Percentiles rank a stretch among this genome's conserved stretches.
These are phyloP conservation scores for Melanostoma scalare DNA, from an alignment of 2,888 invertebrate genomes.

Conservation along the genomic window DNA sequence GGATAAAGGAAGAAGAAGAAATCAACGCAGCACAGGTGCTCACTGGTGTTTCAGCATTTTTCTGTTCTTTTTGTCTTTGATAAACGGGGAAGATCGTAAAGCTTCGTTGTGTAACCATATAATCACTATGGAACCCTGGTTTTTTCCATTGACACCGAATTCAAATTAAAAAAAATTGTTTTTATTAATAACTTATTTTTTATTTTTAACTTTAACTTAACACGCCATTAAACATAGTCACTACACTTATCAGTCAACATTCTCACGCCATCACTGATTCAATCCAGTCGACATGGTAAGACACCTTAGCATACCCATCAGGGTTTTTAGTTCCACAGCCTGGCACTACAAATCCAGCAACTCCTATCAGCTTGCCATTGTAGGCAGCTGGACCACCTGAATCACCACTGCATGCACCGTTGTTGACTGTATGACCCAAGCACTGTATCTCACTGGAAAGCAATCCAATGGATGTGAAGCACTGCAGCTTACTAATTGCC, in stretches of 20 bases:
- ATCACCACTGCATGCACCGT: conserved; percentile 79
- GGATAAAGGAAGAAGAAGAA: no score
- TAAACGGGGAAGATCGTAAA: no score
- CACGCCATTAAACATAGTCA: background rate
- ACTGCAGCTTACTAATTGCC: conserved; percentile 74
- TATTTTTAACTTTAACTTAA: background rate
- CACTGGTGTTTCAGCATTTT: no score
- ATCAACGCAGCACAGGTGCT: no score
- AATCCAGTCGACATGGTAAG: conserved; percentile 77
- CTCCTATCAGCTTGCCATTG: conserved; percentile 77
- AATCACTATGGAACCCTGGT: no score
- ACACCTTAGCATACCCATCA: conserved; percentile 79
- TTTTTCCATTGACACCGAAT: no score
- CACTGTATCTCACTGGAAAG: conserved; percentile 77
- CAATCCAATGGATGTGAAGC: conserved; percentile 71
- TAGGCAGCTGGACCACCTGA: conserved; percentile 80
- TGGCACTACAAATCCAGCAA: conserved; percentile 77
- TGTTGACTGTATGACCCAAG: conserved; percentile 74
- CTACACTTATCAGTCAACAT: background rate
- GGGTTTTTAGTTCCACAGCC: conserved; percentile 77
- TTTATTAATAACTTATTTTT: background rate
- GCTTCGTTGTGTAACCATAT: no score
- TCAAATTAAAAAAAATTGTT: no score
- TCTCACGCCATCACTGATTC: conserved; percentile 53
- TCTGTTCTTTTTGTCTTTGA: no score